These are phyloP conservation scores for Microtus pennsylvanicus DNA, from an alignment of 2,113 vertebrate species.

Conservation along the genomic window DNA sequence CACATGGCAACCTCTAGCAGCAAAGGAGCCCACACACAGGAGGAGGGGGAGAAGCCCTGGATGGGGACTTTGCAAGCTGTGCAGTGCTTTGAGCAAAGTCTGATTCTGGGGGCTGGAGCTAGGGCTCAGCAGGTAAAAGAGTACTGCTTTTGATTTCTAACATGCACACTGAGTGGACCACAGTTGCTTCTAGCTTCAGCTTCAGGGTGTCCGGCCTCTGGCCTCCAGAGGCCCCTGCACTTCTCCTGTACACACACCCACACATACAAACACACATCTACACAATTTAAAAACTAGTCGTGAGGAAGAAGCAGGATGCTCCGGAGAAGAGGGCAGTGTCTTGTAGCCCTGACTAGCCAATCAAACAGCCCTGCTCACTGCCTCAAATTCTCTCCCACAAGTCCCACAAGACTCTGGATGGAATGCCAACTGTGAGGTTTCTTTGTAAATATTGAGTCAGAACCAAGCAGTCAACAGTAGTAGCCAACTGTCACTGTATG, in stretches of 20 bases:
- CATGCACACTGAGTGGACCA: not conserved
- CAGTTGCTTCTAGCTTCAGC: not conserved
- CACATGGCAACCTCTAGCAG: constrained; percentile 2
- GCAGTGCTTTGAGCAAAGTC: not conserved
- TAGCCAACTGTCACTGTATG: not conserved
- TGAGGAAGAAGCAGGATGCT: not conserved
- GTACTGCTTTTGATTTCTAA: not conserved
- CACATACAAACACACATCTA: not conserved
- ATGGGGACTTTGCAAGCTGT: not conserved
- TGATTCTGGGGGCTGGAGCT: not conserved
- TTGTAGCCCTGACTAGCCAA: not conserved
- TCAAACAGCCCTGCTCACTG: not conserved
- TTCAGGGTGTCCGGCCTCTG: not conserved
- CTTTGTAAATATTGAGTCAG: not conserved
- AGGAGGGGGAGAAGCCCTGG: not conserved
- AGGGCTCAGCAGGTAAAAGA: not conserved
- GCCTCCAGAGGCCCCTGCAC: not conserved
- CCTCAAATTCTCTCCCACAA: not conserved
- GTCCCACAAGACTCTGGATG: not conserved
- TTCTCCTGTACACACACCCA: not conserved
- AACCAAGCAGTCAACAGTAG: not conserved
- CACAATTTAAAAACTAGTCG: not conserved
- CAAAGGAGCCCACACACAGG: not conserved
- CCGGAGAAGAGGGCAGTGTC: not conserved
- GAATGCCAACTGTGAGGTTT: not conserved